These are phyloP conservation scores for Gephyroberyx darwinii DNA, from an alignment of 2,797 vertebrate species.

Conservation along the genomic window DNA sequence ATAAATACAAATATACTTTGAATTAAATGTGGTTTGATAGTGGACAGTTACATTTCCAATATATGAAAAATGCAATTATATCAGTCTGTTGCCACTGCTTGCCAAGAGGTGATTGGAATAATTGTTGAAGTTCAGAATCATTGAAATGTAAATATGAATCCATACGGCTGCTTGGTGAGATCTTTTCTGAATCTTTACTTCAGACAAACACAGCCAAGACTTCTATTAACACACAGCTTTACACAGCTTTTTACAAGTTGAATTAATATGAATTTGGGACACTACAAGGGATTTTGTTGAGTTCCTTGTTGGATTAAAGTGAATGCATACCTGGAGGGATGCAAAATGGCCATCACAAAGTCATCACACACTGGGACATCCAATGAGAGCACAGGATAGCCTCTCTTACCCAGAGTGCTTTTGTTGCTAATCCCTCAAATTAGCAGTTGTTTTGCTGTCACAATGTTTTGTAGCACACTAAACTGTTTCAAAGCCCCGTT, in stretches of 20 bases:
- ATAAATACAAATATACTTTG: conserved; percentile 61
- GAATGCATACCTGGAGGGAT: neutral
- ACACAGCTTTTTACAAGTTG: conserved; percentile 3
- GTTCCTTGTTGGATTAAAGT: neutral
- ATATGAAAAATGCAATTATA: conserved; percentile 62
- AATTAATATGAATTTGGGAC: conserved; percentile 6
- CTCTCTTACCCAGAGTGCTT: conserved; percentile 9
- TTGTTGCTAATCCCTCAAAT: neutral
- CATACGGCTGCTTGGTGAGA: conserved; percentile 8
- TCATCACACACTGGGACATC: neutral
- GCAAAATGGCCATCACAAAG: neutral
- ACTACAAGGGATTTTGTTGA: neutral
- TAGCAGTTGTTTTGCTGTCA: conserved; percentile 61
- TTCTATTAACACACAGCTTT: conserved; percentile 1
- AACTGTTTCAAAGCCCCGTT: conserved; percentile 63
- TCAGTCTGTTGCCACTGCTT: conserved; percentile 37
- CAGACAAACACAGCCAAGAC: conserved; percentile 20
- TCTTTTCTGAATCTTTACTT: conserved; percentile 7
- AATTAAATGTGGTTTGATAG: conserved; percentile 57
- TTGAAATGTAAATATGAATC: conserved; percentile 54
- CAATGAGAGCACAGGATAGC: conserved; percentile 4
- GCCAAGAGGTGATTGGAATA: conserved; percentile 42
- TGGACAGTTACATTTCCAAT: conserved; percentile 65
- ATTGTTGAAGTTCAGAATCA: conserved; percentile 35
- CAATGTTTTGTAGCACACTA: conserved; percentile 59